Base-by-base conservation (phyloP, 2,797 vertebrate species). In the Falco columbarius region DNA sequence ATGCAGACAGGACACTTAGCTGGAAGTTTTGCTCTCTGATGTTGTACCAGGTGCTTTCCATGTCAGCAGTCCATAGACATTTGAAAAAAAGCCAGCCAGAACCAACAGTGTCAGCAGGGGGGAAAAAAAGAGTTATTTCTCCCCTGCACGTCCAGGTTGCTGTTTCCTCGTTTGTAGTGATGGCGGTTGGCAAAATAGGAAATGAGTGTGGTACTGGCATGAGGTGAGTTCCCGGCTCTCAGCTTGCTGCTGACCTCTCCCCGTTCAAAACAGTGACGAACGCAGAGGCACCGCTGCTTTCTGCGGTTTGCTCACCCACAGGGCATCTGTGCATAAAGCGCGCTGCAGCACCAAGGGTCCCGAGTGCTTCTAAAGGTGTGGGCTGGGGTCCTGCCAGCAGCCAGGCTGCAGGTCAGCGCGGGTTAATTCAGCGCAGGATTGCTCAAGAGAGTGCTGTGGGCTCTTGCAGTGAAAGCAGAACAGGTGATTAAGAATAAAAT, bases 361-460 rank as follows among this genome's bases (percentile, higher is more conserved):
- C 1, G 0, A 13, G 13, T 29, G 4, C 62, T 58, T 49, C 12
- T 7, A 15, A 27, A 34, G 24, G 18, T 12, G 30, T 5, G 3
- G 21, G 38, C 17, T 32, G 14, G 23, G 27, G 42, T 34, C 26
- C 86, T 47, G 49, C 58, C 29, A 46, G 46, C 62, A 52, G 27
- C 12, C 20, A n/a, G 56, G 4, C 51, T 34, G 51, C 42, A 30
- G 36, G 76, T 55, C 56, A 70, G 71, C 46, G 9, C 0, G 7
- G 68, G 23, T 27, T 20, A 29, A 32, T 42, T 70, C 46, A 18
- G 47, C 20, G 63, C 68, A 30, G 59, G 34, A 14, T 62, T 24
- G 21, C 47, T 51, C 29, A 10, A 7, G n/a, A 51, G 38, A 58
- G 47, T 58, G n/a, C 38, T 44, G 58, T 6, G 54, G 90, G 38